These are phyloP conservation scores for Eulemur rubriventer DNA, from an alignment of 2,797 vertebrate genomes.

Conservation along the genomic window DNA sequence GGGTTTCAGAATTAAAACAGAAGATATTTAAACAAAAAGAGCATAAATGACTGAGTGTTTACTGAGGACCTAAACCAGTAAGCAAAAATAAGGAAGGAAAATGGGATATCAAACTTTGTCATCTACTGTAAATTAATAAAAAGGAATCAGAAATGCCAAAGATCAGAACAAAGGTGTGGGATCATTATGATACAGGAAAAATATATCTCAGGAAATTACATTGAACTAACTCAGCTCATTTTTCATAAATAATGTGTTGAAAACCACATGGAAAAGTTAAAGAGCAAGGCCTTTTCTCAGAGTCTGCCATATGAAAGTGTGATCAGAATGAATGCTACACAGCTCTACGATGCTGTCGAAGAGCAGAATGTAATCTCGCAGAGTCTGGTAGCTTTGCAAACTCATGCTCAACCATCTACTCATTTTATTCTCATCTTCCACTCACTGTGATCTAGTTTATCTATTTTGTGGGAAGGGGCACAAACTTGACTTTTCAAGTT, in stretches of 20 bases:
- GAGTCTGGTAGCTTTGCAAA: background rate
- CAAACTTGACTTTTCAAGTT: background rate
- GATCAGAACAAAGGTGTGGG: background rate
- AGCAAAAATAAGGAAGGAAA: background rate
- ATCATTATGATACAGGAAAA: background rate
- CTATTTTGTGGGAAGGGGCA: background rate
- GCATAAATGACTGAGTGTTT: background rate
- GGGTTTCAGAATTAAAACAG: background rate
- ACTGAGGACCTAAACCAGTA: background rate
- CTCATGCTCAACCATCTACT: background rate
- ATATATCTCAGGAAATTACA: background rate
- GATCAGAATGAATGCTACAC: background rate
- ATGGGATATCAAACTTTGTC: background rate
- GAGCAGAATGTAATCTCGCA: background rate
- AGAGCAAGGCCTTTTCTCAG: background rate
- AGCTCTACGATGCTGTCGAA: background rate
- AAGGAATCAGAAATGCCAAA: background rate
- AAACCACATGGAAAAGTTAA: background rate
- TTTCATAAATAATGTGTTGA: background rate
- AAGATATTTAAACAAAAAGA: background rate
- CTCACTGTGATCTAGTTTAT: background rate
- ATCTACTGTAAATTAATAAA: background rate
- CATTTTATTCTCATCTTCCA: background rate
- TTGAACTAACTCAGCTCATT: background rate
- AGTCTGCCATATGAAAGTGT: background rate